Base-by-base conservation (phyloP, 1,140 invertebrate genomes). In the Drosophila auraria region DNA sequence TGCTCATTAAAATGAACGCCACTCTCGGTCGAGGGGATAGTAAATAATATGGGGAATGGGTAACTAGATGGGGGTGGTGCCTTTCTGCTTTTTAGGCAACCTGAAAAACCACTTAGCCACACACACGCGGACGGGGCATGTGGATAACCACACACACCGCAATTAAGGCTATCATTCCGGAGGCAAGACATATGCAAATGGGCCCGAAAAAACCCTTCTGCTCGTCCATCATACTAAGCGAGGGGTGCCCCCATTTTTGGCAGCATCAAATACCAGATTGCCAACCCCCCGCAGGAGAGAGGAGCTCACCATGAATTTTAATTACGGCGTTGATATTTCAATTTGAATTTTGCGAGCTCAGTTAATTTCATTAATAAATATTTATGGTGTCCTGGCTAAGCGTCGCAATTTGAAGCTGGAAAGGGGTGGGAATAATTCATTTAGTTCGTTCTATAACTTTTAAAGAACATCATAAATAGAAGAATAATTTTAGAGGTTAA, bases 291-390 rank as follows among this genome's bases (percentile, higher is more conserved):
- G 6, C 20, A 20, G 20, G 20, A 9, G 33, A 17, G 49, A 25
- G 47, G 25, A 17, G 53, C 20, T 62, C 62, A 70, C 50, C 81
- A 89, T 89, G 86, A 90, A 90, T 90, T 90, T 90, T 90, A 90
- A 90, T 90, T 90, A 90, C 60, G 58, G 50, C 82, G 81, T 65
- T 90, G 79, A 86, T 90, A 90, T 81, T 80, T 80, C 73, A 70
- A 78, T 87, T 87, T 87, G 68, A 87, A 90, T 82, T 74, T 86
- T 77, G 69, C 59, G 58, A 62, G 68, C 76, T 59, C 54, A 80
- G 86, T 90, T 90, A 90, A 90, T 90, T 90, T 82, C 87, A 90
- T 90, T 90, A 90, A 90, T 90, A 90, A 86, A 90, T 90, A 90
- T 90, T 90, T 90, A 90, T 90, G 87, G 79, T 72, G 64, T 74